Conservation (phyloP, 2,797 vertebrate genomes). For the Loriculus beryllinus region DNA sequence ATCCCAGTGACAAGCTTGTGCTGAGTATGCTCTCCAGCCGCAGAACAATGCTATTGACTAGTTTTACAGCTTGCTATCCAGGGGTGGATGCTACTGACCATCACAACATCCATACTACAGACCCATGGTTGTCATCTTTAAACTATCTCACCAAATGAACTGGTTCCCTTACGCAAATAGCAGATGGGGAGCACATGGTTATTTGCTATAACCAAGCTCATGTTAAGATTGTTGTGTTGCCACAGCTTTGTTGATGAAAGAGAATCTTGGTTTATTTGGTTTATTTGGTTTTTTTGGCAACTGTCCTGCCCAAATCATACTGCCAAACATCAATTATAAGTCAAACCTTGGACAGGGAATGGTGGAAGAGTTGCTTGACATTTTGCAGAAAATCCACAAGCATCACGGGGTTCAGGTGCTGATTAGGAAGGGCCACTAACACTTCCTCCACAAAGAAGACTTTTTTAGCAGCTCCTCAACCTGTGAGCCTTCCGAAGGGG, state of each 20-base stretch:
- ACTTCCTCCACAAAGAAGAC: background rate
- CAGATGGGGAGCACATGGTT: background rate
- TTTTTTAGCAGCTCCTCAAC: background rate
- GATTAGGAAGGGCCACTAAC: background rate
- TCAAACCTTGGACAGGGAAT: background rate
- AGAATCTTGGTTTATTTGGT: background rate
- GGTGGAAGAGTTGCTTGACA: background rate
- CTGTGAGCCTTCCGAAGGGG: fast-evolving
- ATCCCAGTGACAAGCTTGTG: background rate
- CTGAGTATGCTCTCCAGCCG: background rate
- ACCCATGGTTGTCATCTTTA: background rate
- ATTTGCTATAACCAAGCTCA: background rate
- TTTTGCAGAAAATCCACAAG: background rate
- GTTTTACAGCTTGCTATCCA: background rate
- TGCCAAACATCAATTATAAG: background rate
- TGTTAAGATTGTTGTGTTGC: background rate
- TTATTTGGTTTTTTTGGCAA: background rate
- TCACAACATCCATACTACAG: background rate
- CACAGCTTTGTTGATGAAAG: background rate
- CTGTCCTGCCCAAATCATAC: background rate
- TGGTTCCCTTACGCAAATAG: background rate
- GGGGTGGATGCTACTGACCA: background rate
- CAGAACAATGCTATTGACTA: background rate
- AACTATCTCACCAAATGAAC: background rate
- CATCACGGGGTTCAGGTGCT: background rate